Percentiles rank a stretch among this genome's conserved stretches.
phyloP scores from a whole-genome alignment of 2,113 vertebrate species.

The Motacilla tschutschensis region DNA sequence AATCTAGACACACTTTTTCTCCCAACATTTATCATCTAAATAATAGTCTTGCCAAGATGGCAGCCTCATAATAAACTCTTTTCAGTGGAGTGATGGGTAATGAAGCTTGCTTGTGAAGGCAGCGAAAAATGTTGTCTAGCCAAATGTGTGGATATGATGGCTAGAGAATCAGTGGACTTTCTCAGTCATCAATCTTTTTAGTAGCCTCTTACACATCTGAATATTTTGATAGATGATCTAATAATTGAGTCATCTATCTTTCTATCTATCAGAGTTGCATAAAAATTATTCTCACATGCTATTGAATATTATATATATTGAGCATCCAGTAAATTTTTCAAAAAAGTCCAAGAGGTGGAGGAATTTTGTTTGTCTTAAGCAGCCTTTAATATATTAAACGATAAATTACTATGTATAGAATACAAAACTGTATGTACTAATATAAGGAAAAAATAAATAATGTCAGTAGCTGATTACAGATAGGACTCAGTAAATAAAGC shows the following conservation, averaged over 20 bases:
- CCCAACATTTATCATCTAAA: conserved; percentile 96
- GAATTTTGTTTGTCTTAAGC: conserved; percentile 69
- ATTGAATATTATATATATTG: conserved; percentile 98
- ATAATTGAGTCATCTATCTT: conserved; percentile 99
- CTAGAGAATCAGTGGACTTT: conserved; percentile 89
- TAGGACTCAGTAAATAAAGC: conserved; percentile 17
- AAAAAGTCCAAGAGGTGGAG: conserved; percentile 73
- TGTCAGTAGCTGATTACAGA: conserved; percentile 11
- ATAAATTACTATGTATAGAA: not conserved
- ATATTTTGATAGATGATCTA: conserved; percentile 95
- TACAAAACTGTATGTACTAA: not conserved
- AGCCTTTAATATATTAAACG: conserved; percentile 47
- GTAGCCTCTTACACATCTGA: conserved; percentile 88
- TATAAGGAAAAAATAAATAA: not conserved
- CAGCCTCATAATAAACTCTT: conserved; percentile 97
- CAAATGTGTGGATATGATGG: conserved; percentile 93
- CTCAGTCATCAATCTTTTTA: conserved; percentile 94
- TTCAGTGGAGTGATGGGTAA: conserved; percentile 96
- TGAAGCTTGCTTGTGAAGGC: conserved; percentile 97
- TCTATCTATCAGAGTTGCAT: conserved; percentile 96
- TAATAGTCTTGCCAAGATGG: conserved; percentile 97
- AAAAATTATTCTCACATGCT: conserved; percentile 98
- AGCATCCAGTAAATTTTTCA: conserved; percentile 88
- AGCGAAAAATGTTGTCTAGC: conserved; percentile 89
- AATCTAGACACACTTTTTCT: conserved; percentile 74